Base-by-base conservation (phyloP, 2,113 vertebrate genomes). In the Noturus placidus region DNA sequence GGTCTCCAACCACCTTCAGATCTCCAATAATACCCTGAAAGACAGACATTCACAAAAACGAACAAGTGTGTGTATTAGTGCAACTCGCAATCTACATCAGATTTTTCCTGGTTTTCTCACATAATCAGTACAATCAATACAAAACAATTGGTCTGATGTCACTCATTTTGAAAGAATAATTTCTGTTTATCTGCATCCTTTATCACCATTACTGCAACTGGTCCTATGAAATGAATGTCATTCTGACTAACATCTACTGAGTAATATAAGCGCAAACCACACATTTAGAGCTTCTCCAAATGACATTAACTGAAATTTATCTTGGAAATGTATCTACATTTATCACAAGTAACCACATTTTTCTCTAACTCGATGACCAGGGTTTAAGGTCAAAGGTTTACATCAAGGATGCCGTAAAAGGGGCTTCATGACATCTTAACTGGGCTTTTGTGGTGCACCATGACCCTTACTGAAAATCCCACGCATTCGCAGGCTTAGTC, bases 11-110 rank as follows among this genome's bases (percentile, higher is more conserved):
- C 76, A 99, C 91, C 87, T 91, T 96, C 91, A 99, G 90, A 80
- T 99, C 98, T 0, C 96, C 93, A 1, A 99, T 97, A 74, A 93
- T 91, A 0, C 98, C 98, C 98, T 99, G 88, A 27, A 88, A 82
- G 38, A 74, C 38, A 70, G 42, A 83, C 54, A 83, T 20, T 61
- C 80, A 69, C 52, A 92, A 54, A 81, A 77, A 59, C 78, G 72
- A 56, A 14, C 42, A 76, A 61, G 20, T 77, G 27, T 22, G 25
- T 56, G 27, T 46, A 76, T 85, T 83, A 69, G 46, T 35, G 15
- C 72, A 46, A 46, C 11, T 42, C 27, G 74, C 27, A 52, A 30
- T 46, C 46, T 50, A 17, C 2, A 6, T 82, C 22, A 59, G 42
- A 81, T 22, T 82, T n/a, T 54, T 46, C 19, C 20, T 25, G 6